phyloP scores from a whole-genome alignment of 2,113 vertebrate genomes.

The Corythoichthys intestinalis region DNA sequence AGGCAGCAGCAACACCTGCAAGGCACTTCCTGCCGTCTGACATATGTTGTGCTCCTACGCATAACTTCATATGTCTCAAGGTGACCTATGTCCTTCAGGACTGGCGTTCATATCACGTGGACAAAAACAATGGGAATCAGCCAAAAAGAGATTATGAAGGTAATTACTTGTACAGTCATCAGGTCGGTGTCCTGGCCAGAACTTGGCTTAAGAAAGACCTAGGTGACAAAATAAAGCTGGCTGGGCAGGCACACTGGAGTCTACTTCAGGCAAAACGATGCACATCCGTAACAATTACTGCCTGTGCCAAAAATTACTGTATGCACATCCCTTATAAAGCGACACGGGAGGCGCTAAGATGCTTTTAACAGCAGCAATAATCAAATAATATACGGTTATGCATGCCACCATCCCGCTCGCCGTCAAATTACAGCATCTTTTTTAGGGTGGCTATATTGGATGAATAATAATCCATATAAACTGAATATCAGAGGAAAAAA shows the following conservation, averaged over 20 bases:
- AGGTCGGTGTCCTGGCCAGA: slow-evolving; percentile 51
- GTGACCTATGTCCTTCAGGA: slow-evolving; percentile 38
- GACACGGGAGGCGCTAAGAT: slow-evolving; percentile 61
- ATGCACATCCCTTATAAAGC: slow-evolving; percentile 51
- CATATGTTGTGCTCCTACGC: slow-evolving; percentile 55
- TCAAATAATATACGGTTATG: slow-evolving; percentile 71
- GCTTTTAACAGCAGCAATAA: slow-evolving; percentile 75
- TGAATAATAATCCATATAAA: slow-evolving; percentile 67
- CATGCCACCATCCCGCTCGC: slow-evolving; percentile 52
- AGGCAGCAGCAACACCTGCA: slow-evolving; percentile 68
- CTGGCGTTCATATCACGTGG: slow-evolving; percentile 26
- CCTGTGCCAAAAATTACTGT: slow-evolving; percentile 49
- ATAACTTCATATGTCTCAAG: slow-evolving; percentile 43
- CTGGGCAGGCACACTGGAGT: slow-evolving; percentile 23
- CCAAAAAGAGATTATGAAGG: slow-evolving; percentile 67
- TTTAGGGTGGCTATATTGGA: slow-evolving; percentile 56
- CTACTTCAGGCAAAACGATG: slow-evolving; percentile 15
- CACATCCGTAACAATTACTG: slow-evolving; percentile 43
- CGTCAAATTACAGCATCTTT: slow-evolving; percentile 57
- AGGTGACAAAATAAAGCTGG: slow-evolving; percentile 45
- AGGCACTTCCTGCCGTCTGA: slow-evolving; percentile 69
- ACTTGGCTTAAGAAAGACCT: slow-evolving; percentile 47
- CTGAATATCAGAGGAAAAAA: slow-evolving; percentile 55
- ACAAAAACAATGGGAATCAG: slow-evolving; percentile 60
- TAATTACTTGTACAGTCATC: slow-evolving; percentile 62